phyloP scores from a whole-genome alignment of 2,113 vertebrate species.

The Drymodes brunneopygia region DNA sequence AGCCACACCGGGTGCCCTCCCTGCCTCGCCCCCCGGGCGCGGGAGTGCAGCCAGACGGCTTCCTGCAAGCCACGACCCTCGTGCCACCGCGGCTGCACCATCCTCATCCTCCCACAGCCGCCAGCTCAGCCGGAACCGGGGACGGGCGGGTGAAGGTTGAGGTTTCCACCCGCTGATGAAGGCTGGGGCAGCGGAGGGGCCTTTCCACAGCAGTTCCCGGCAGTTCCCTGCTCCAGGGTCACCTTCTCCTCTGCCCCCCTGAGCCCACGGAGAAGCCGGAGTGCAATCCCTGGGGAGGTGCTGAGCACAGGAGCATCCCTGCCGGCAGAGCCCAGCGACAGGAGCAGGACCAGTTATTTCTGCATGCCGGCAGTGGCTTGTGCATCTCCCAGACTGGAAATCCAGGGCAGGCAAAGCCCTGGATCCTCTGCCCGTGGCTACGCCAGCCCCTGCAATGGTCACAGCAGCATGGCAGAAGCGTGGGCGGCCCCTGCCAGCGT shows the following conservation, averaged over 20 bases:
- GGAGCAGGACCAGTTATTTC: neutral
- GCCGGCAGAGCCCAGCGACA: fast-evolving
- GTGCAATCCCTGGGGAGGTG: neutral
- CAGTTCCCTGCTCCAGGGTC: fast-evolving
- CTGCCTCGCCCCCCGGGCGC: fast-evolving
- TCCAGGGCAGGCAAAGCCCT: neutral
- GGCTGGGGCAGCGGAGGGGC: neutral
- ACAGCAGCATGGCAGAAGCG: fast-evolving
- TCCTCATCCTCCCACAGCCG: neutral
- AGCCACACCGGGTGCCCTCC: fast-evolving
- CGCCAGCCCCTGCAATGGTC: fast-evolving
- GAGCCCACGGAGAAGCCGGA: fast-evolving
- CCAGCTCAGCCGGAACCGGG: fast-evolving
- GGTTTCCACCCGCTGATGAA: neutral
- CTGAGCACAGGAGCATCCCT: neutral
- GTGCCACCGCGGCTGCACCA: fast-evolving
- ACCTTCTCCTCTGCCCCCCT: neutral
- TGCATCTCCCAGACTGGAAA: neutral
- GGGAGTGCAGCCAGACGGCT: neutral
- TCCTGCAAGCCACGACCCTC: neutral
- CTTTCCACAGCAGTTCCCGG: neutral
- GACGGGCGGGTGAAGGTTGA: fast-evolving
- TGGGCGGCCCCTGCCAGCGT: neutral
- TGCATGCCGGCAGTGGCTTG: neutral
- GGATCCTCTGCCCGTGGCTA: fast-evolving